A percentile compares a stretch with the other conserved stretches of the same genome.
These are phyloP conservation scores for Diadema setosum DNA, from an alignment of 35 echinoderm and acorn worm genomes.

Conservation along the genomic window DNA sequence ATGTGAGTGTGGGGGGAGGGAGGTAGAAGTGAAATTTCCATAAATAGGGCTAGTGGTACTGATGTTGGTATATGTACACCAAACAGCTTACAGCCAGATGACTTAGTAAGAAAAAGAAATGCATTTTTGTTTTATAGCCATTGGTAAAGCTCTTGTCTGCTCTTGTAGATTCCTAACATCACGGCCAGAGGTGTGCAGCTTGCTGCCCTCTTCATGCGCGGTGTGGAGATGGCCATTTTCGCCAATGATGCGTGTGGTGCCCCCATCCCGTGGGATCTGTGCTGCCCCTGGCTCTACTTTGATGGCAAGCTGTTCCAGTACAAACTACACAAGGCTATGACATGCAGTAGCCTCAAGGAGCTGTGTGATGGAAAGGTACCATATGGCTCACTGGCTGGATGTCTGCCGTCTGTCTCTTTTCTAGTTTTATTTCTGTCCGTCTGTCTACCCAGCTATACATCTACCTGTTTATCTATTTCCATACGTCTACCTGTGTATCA, in stretches of 20 bases:
- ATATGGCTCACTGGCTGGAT: not conserved
- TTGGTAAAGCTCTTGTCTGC: too few species aligned
- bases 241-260: constrained; percentile 93
- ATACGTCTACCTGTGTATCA: not conserved
- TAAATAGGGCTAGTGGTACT: too few species aligned
- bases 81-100: too few species aligned
- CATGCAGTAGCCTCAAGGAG: constrained; percentile 82
- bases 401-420: not conserved
- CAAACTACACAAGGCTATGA: constrained; percentile 86
- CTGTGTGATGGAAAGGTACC: constrained; percentile 98
- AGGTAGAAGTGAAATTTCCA: too few species aligned
- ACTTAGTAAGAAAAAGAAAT: too few species aligned
- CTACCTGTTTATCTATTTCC: not conserved
- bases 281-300: constrained; percentile 99
- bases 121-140: too few species aligned
- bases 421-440: not conserved
- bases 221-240: constrained; percentile 83
- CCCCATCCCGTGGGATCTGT: constrained; percentile 93
- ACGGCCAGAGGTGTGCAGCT: constrained; percentile 86
- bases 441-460: not conserved
- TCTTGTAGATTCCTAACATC: constrained; percentile 84
- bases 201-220: constrained; percentile 94
- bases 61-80: too few species aligned
- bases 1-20: too few species aligned
- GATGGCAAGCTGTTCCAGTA: constrained; percentile 99